A percentile compares a stretch with the other conserved stretches of the same genome.
These are phyloP conservation scores for Philereme vetulata DNA, from an alignment of 2,888 invertebrate genomes.

Conservation along the genomic window DNA sequence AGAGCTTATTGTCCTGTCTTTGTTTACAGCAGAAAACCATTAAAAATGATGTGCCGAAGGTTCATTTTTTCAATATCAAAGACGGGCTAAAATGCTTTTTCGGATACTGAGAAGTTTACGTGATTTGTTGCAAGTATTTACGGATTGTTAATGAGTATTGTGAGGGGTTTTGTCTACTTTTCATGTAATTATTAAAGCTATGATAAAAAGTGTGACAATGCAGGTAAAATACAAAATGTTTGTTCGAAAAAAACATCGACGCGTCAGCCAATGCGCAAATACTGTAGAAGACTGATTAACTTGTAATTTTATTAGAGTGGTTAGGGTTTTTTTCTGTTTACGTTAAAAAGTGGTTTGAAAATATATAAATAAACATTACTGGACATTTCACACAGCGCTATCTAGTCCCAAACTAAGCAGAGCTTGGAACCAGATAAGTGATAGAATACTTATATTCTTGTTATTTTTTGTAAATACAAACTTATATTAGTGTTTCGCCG, in stretches of 20 bases:
- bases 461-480: too few species aligned
- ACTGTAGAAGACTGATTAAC: too few species aligned
- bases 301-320: too few species aligned
- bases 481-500: too few species aligned
- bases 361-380: too few species aligned
- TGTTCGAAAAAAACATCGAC: conserved; percentile 27
- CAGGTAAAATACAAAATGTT: conserved; percentile 33
- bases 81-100: not conserved
- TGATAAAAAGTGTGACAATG: conserved; percentile 24
- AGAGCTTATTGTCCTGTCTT: conserved; percentile 43
- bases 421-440: too few species aligned
- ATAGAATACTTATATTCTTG: too few species aligned
- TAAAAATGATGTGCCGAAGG: conserved; percentile 65
- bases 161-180: conserved; percentile 41
- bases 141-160: conserved; percentile 49
- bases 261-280: not conserved
- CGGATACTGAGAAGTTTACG: conserved; percentile 57
- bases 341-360: too few species aligned
- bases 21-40: conserved; percentile 75
- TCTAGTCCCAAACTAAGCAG: too few species aligned
- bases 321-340: too few species aligned
- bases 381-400: too few species aligned
- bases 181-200: conserved; percentile 41
- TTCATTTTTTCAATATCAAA: conserved; percentile 15
- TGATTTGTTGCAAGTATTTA: conserved; percentile 40